These are phyloP conservation scores for Bombus confusus DNA, from an alignment of 1,140 invertebrate genomes.

Conservation along the genomic window DNA sequence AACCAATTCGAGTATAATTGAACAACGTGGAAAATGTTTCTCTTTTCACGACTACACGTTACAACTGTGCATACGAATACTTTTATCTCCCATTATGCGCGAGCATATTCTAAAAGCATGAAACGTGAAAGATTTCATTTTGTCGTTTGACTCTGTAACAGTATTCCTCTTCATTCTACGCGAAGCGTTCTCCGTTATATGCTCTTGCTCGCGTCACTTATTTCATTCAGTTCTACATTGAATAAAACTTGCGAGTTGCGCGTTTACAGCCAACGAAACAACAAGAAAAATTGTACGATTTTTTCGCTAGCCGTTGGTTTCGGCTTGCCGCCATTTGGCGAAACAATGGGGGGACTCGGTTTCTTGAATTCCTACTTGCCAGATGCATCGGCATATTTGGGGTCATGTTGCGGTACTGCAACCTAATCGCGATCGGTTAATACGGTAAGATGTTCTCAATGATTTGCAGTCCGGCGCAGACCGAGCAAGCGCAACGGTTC, in stretches of 20 bases:
- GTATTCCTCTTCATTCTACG: too few species aligned
- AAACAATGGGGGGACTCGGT: slow-evolving; percentile 32
- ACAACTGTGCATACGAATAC: too few species aligned
- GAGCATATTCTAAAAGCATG: too few species aligned
- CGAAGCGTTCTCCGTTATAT: too few species aligned
- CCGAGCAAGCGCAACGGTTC: not conserved
- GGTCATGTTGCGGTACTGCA: slow-evolving; percentile 62
- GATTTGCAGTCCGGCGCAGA: slow-evolving; percentile 11
- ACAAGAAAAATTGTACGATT: not conserved
- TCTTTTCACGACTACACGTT: too few species aligned
- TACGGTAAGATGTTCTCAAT: slow-evolving; percentile 34
- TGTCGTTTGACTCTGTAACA: too few species aligned
- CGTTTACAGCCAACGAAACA: not conserved
- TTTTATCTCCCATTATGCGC: too few species aligned
- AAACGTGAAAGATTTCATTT: too few species aligned
- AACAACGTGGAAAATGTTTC: too few species aligned
- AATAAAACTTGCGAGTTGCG: not conserved
- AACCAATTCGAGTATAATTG: too few species aligned
- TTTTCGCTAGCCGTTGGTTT: not conserved
- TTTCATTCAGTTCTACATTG: too few species aligned
- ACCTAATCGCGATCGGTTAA: slow-evolving; percentile 63
- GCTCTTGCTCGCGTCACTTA: not conserved
- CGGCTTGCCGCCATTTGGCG: not conserved
- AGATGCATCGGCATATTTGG: slow-evolving; percentile 41
- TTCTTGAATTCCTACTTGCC: slow-evolving; percentile 18